phyloP scores from a whole-genome alignment of 37 sponge, comb jelly and placozoan species.

The Crambe crambe region DNA sequence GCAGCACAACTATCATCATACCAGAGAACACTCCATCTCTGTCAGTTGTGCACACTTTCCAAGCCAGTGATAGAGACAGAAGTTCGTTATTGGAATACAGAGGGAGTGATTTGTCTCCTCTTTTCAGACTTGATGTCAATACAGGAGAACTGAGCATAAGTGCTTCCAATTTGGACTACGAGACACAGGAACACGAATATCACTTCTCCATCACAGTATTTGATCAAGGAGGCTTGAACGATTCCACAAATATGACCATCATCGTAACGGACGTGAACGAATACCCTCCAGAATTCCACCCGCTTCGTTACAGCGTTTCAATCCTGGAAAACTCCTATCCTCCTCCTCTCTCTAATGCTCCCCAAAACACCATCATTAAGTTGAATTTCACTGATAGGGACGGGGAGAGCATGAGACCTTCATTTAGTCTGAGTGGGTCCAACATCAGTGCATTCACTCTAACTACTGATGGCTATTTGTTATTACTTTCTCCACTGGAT shows the following conservation, averaged over 20 bases:
- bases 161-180: constrained; percentile 27
- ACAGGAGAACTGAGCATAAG: constrained; percentile 24
- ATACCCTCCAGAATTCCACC: constrained; percentile 50
- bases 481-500: constrained; percentile 31
- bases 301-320: constrained; percentile 1
- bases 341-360: constrained; percentile 3
- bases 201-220: constrained; percentile 29
- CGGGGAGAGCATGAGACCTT: constrained; percentile 6
- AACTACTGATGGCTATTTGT: constrained; percentile 32
- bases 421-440: neutral
- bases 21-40: neutral
- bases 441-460: neutral
- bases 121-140: constrained; percentile 16
- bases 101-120: neutral
- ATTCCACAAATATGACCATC: constrained; percentile 7
- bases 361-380: constrained; percentile 14
- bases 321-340: constrained; percentile 41
- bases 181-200: constrained; percentile 10
- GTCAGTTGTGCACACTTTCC: constrained; percentile 20
- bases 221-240: constrained; percentile 48
- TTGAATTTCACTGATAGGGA: constrained; percentile 50
- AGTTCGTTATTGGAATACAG: constrained; percentile 1
- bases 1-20: neutral
- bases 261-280: constrained; percentile 51
- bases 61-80: constrained; percentile 44